phyloP scores from a whole-genome alignment of 2,888 invertebrate species.

The Himalopsyche tibetana region DNA sequence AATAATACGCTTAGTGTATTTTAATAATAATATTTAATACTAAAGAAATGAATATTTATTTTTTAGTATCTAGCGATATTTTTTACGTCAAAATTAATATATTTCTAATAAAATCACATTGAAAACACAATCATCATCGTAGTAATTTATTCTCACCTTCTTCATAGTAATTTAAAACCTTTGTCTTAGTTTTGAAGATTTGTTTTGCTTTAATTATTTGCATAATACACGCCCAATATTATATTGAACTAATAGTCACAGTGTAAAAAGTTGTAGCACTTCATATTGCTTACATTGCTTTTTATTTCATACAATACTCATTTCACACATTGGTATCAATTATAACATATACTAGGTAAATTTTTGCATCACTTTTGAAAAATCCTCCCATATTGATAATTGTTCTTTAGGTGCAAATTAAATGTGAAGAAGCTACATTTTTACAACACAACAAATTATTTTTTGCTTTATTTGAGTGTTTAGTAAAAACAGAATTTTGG shows the following conservation, averaged over 20 bases:
- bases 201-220: background rate
- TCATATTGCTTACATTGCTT: background rate
- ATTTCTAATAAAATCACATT: conserved; percentile 29
- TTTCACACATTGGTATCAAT: background rate
- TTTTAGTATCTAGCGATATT: conserved; percentile 27
- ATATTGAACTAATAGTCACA: background rate
- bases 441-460: background rate
- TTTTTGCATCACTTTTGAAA: background rate
- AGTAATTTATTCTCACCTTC: background rate
- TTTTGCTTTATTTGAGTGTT: background rate
- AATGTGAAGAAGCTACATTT: conserved; percentile 15
- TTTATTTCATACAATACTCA: background rate
- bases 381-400: conserved; percentile 17
- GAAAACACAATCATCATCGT: background rate
- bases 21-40: background rate
- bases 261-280: background rate
- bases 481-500: background rate
- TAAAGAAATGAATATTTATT: background rate
- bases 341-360: background rate
- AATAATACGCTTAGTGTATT: background rate
- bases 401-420: conserved; percentile 19
- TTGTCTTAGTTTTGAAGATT: background rate
- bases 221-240: background rate
- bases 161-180: background rate
- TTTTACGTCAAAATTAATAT: background rate